A percentile compares a stretch with the other conserved stretches of the same genome.
Evolutionary conservation across 2,888 invertebrate species (phyloP).

Genomic region (Norana najaformis): DNA sequence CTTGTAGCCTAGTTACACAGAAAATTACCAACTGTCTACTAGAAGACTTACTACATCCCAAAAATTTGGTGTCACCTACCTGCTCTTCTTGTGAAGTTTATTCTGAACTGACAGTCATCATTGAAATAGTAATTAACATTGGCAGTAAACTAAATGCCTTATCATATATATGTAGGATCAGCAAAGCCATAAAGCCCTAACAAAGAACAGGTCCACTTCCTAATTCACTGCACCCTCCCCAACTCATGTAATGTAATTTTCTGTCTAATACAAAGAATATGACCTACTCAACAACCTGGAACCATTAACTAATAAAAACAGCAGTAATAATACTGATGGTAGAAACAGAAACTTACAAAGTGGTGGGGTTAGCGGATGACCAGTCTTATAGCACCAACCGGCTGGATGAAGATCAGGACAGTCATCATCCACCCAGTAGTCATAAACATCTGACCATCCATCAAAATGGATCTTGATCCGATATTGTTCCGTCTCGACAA

Average conservation of each 20-base stretch:
- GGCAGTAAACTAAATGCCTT: no score
- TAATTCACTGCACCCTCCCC: no score
- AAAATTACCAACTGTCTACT: no score
- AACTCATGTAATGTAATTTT: neutral
- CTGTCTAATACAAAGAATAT: neutral
- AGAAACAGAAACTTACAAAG: conserved; percentile 64
- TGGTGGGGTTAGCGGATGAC: conserved; percentile 83
- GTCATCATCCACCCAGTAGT: conserved; percentile 89
- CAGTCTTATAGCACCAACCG: conserved; percentile 86
- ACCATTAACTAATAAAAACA: neutral
- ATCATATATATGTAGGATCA: no score
- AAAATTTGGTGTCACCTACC: no score
- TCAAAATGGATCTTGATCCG: conserved; percentile 81
- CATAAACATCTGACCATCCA: conserved; percentile 82
- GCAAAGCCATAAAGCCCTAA: no score
- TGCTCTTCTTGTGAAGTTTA: no score
- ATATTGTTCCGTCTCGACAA: conserved; percentile 74
- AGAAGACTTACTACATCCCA: no score
- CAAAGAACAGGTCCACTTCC: no score
- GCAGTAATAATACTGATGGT: neutral
- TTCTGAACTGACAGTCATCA: no score
- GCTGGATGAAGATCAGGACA: conserved; percentile 86
- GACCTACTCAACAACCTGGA: neutral
- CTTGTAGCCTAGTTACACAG: no score
- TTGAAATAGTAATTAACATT: no score